Evolutionary conservation across 2,113 vertebrate species (phyloP), one percentile per base, ranked within the genome.

Genomic region (Salvelinus alpinus): DNA sequence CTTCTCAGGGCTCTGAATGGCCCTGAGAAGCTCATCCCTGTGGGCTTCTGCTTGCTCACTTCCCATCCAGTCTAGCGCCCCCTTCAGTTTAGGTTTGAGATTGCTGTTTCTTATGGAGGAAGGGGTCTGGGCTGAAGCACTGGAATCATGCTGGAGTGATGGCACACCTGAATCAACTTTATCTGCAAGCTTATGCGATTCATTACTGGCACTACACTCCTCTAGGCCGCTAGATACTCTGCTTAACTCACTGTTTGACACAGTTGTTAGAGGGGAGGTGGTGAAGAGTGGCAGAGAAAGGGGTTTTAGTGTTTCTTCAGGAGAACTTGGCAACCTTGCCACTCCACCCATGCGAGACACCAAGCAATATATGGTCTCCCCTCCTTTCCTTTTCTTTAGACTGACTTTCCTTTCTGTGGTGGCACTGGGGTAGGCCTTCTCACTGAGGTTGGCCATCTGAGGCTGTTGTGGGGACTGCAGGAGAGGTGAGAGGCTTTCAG

Each of bases 301-400:
- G 22, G 54, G 70, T 64, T 79, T 73, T 11, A 64, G 27, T 12
- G 74, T 77, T 47, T 82, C 51, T 16, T 76, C 34, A 24, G 76
- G 44, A 16, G 76, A 74, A 24, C 64, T 74, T 16, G 85, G 73
- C 60, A 65, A 27, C 13, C 88, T 85, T 3, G 86, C 70, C 20
- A 85, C 11, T 1, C 59, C 79, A 16, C 83, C 87, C 54, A 85
- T 90, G 44, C 91, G 86, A 27, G 94, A 94, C 66, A 94, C 91
- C n/a, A 94, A 80, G 71, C 93, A 94, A 80, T 94, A 94, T 65
- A 93, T 86, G 3, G 92, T 92, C 83, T 90, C 68, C 4, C 86
- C 86, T 7, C 90, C 87, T 25, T 81, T 82, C 76, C 85, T 90
- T 81, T 88, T 92, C 48, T 81, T 84, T 16, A 84, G 47, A 59